Conservation (phyloP, 1,140 invertebrate genomes). For the Hycleus cichorii region DNA sequence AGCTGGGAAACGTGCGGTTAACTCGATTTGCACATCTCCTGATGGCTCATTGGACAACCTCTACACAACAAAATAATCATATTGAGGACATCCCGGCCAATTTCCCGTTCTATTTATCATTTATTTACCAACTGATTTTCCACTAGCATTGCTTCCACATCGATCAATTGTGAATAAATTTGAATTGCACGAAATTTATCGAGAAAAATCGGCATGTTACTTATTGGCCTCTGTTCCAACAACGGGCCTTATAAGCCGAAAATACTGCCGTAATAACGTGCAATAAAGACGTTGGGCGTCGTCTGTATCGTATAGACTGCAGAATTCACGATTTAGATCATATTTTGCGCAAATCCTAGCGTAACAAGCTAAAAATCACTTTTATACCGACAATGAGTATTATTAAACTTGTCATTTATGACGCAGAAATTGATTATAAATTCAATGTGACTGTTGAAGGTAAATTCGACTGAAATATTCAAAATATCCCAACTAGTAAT, state of each 20-base stretch:
- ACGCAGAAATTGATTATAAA: background rate
- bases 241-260: slow-evolving; percentile 28
- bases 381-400: background rate
- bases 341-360: slow-evolving; percentile 17
- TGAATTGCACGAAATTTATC: no score
- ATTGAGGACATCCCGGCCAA: slow-evolving; percentile 2
- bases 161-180: no score
- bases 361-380: slow-evolving; percentile 1
- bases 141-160: no score
- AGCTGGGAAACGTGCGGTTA: slow-evolving; percentile 11
- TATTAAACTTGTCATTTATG: background rate
- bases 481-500: slow-evolving; percentile 2
- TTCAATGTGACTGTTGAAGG: slow-evolving; percentile 1
- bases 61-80: slow-evolving; percentile 10
- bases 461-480: slow-evolving; percentile 11
- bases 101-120: background rate
- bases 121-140: slow-evolving; percentile 1
- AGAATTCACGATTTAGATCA: slow-evolving; percentile 28
- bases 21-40: slow-evolving; percentile 15
- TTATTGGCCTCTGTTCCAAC: slow-evolving; percentile 17
- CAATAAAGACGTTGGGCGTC: slow-evolving; percentile 32
- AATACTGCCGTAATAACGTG: slow-evolving; percentile 37
- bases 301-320: slow-evolving; percentile 14
- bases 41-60: slow-evolving; percentile 15
- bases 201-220: slow-evolving; percentile 20